Base-by-base conservation (phyloP, 2,797 vertebrate species). In the Fundulus diaphanus region DNA sequence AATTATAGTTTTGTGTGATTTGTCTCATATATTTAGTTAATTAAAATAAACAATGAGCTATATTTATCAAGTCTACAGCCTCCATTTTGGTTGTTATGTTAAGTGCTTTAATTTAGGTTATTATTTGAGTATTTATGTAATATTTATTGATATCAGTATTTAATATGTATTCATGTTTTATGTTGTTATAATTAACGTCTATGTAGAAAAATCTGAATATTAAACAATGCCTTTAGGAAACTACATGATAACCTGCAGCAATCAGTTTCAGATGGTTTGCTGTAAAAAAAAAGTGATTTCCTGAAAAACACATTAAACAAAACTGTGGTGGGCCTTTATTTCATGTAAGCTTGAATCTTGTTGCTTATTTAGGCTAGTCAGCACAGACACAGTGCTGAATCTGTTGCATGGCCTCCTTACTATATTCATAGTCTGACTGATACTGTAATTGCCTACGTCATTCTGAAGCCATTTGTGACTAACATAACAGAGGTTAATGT, bases 401-500 rank as follows among this genome's bases (percentile, higher is more conserved):
- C 73, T 66, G 49, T 63, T 44, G 42, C 78, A 35, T 7, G 48
- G 83, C 77, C 24, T 74, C 76, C 37, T 35, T 59, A 54, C 69
- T 80, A 70, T 71, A 46, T 78, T 56, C 75, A 70, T 56, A 81
- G 72, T 81, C 73, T 80, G 85, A 85, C 81, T 87, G 86, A 80
- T 80, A 82, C 40, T 61, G 80, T 89, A 87, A 92, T 89, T 88
- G 91, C 92, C 89, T 83, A 73, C 37, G 87, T 93, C 84, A 90
- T 91, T 92, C 81, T 76, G 78, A 82, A 88, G 77, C 87, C 84
- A 89, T 92, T 93, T 92, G 87, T 87, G 89, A 80, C 83, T 78
- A 87, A 90, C 87, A 92, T 87, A 82, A 82, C 74, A 70, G 72
- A 89, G 88, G 87, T 89, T 92, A 92, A 92, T 89, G 85, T 87